A percentile compares a stretch with the other conserved stretches of the same genome.
phyloP scores from a whole-genome alignment of 2,888 invertebrate genomes.

The Erynnis tages region DNA sequence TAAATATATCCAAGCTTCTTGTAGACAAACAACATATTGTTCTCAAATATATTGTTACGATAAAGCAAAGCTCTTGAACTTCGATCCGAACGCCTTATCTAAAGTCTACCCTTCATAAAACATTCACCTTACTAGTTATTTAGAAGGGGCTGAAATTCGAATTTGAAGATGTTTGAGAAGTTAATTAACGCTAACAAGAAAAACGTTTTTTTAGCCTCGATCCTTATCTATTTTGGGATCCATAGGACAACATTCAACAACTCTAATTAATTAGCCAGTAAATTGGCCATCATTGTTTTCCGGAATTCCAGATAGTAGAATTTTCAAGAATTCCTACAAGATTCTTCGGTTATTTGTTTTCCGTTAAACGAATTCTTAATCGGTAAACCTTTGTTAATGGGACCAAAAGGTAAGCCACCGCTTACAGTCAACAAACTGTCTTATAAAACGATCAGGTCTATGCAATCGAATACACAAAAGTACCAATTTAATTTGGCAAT shows the following conservation, averaged over 20 bases:
- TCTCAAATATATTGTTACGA: too few species aligned
- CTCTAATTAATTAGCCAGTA: constrained; percentile 4
- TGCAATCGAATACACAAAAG: too few species aligned
- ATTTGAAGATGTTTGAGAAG: constrained; percentile 14
- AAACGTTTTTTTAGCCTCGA: constrained; percentile 7
- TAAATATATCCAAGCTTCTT: too few species aligned
- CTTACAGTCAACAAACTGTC: too few species aligned
- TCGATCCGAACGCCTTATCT: not conserved
- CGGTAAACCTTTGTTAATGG: too few species aligned
- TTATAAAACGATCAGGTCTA: too few species aligned
- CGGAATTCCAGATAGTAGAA: not conserved
- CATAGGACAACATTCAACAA: constrained; percentile 6
- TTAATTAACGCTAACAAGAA: constrained; percentile 21
- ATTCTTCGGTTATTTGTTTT: too few species aligned
- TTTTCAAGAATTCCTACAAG: too few species aligned
- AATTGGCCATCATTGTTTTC: constrained; percentile 6
- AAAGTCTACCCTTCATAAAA: constrained; percentile 5
- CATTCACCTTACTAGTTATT: constrained; percentile 6
- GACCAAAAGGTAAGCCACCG: too few species aligned
- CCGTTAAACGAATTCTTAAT: too few species aligned
- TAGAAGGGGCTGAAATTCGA: constrained; percentile 11
- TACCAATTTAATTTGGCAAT: too few species aligned
- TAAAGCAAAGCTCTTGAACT: not conserved
- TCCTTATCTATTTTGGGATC: constrained; percentile 15
- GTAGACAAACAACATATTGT: too few species aligned